Evolutionary conservation across 2,888 invertebrate species (phyloP), one percentile per base, ranked within the genome.

Genomic region (Lydus trimaculatus): DNA sequence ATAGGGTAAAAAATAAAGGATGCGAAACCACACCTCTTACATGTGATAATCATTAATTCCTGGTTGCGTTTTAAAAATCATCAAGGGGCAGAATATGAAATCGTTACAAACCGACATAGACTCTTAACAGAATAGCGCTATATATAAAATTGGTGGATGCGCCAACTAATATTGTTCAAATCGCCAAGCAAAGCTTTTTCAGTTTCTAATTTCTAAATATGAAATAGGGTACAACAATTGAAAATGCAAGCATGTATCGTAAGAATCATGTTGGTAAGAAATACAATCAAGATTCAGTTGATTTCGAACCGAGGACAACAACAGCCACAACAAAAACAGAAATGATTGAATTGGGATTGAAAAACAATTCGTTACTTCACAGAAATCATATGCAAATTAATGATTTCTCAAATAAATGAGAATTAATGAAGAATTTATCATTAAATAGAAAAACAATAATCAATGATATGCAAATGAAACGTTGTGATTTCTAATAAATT

Each of bases 211-310:
- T 4, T 5, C 1, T 11, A n/a, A n/a, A n/a, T n/a, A n/a, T n/a
- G n/a, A 48, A 48, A 17, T 68, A 82, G 82, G 79, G 79, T 20
- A 82, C 79, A 20, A 77, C 74, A 11, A 63, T 80, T 56, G 81
- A 81, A 8, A 75, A 76, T n/a, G 77, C 78, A 33, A 81, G 81
- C 68, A 76, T 80, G 20, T 81, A 82, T 70, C 71, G 82, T 48
- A 81, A 80, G 66, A 77, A 78, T 66, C 79, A 79, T 1, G 61
- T 80, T 6, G 80, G 79, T 4, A 75, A 76, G 20, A 79, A 79
- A 63, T 79, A 78, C 63, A 79, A 77, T 31, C 78, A 78, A 52
- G 82, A 83, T 56, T 69, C 79, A 65, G 73, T 81, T 20, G 70
- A 73, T 17, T 67, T 77, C 23, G 79, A 79, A 28, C 8, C n/a